Percentiles rank a stretch among this genome's conserved stretches.
These are phyloP conservation scores for Alethe diademata DNA, from an alignment of 2,113 vertebrate species.

Conservation along the genomic window DNA sequence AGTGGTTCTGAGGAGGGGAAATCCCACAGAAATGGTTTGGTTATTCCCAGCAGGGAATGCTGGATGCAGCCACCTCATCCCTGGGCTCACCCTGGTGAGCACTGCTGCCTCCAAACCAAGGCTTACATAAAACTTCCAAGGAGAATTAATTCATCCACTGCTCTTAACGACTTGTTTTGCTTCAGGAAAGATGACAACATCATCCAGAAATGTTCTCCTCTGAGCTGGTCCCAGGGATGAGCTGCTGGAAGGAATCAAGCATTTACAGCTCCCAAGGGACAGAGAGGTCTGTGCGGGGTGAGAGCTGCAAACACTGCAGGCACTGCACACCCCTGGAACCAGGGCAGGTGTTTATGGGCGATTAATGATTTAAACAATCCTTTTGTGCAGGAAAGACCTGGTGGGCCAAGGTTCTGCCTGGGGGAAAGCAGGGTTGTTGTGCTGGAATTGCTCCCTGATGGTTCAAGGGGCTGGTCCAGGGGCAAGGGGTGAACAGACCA, in stretches of 20 bases:
- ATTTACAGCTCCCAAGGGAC: background rate
- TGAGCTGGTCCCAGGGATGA: background rate
- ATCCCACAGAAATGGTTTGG: background rate
- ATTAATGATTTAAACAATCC: background rate
- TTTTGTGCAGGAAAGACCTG: background rate
- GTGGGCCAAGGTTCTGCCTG: background rate
- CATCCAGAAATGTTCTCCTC: conserved; percentile 7
- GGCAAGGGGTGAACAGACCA: background rate
- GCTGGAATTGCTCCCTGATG: background rate
- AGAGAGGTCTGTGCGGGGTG: background rate
- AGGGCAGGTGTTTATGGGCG: background rate
- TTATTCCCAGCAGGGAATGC: background rate
- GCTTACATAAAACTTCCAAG: conserved; percentile 22
- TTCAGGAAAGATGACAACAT: conserved; percentile 47
- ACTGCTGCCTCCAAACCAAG: background rate
- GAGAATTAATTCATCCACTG: conserved; percentile 6
- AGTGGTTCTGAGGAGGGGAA: background rate
- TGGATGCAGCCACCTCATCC: background rate
- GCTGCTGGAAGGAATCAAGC: conserved; percentile 14
- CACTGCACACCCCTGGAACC: background rate
- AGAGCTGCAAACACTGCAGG: background rate
- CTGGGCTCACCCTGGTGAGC: background rate
- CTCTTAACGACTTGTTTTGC: conserved; percentile 44
- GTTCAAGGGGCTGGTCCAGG: background rate
- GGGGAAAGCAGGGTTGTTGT: background rate